These are phyloP conservation scores for Philopedon plagiatum DNA, from an alignment of 2,888 invertebrate species.

Conservation along the genomic window DNA sequence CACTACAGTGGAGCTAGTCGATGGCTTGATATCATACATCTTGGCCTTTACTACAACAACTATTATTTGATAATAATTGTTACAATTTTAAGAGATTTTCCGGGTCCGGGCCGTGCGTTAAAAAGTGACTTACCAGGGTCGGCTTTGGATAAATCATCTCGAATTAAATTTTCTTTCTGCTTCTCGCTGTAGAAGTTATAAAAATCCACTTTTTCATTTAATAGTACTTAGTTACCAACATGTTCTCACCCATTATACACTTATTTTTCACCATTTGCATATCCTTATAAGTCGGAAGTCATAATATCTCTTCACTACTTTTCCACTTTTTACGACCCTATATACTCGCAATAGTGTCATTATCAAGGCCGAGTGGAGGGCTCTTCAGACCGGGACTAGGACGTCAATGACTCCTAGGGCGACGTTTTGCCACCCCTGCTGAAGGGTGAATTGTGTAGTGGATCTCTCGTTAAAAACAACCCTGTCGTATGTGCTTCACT, in stretches of 20 bases:
- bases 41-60: too few species aligned
- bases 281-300: background rate
- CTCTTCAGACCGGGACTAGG: slow-evolving; percentile 6
- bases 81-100: too few species aligned
- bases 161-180: too few species aligned
- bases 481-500: slow-evolving; percentile 9
- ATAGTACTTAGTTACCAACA: too few species aligned
- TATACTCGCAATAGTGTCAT: slow-evolving; percentile 11
- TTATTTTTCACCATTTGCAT: background rate
- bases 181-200: too few species aligned
- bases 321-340: slow-evolving; percentile 8
- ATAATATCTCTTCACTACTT: slow-evolving; percentile 4
- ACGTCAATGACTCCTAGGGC: slow-evolving; percentile 14
- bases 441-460: slow-evolving; percentile 12
- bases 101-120: too few species aligned
- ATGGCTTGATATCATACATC: too few species aligned
- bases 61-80: too few species aligned
- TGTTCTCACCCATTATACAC: background rate
- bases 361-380: slow-evolving; percentile 10
- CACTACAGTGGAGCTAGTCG: too few species aligned
- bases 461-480: slow-evolving; percentile 8
- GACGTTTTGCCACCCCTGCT: slow-evolving; percentile 6
- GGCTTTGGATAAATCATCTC: too few species aligned
- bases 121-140: too few species aligned
- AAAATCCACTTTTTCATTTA: too few species aligned